phyloP scores from a whole-genome alignment of 2,888 invertebrate genomes.

The Polydrusus cervinus region DNA sequence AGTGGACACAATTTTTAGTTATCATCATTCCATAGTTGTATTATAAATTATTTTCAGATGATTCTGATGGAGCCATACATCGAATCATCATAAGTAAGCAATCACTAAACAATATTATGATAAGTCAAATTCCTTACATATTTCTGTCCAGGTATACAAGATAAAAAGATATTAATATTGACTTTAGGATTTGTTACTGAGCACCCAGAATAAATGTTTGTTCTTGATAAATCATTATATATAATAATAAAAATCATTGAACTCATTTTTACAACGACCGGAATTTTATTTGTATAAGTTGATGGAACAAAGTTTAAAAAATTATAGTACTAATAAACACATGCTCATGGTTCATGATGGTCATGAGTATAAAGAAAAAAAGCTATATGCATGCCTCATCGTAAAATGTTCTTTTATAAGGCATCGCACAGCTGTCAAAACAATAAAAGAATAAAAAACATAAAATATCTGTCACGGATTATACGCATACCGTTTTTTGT shows the following conservation, averaged over 20 bases:
- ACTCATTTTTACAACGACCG: not conserved
- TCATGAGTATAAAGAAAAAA: conserved; percentile 12
- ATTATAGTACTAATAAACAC: conserved; percentile 12
- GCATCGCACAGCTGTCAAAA: conserved; percentile 54
- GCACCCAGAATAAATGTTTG: conserved; percentile 15
- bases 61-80: too few relatives aligned
- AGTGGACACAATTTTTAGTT: too few relatives aligned
- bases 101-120: not conserved
- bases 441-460: conserved; percentile 52
- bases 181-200: conserved; percentile 6
- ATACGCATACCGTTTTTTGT: conserved; percentile 52
- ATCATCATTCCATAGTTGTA: too few relatives aligned
- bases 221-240: not conserved
- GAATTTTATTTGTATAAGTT: not conserved
- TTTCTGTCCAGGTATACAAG: conserved; percentile 14
- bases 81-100: too few relatives aligned
- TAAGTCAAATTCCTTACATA: conserved; percentile 12
- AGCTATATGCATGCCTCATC: not conserved
- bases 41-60: too few relatives aligned
- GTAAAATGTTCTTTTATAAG: conserved; percentile 32
- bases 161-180: conserved; percentile 18
- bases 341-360: not conserved
- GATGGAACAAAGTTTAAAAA: not conserved
- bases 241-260: not conserved
- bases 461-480: conserved; percentile 53